A percentile compares a stretch with the other conserved stretches of the same genome.
Evolutionary conservation across 2,797 vertebrate genomes (phyloP).

Genomic region (Potorous gilbertii): DNA sequence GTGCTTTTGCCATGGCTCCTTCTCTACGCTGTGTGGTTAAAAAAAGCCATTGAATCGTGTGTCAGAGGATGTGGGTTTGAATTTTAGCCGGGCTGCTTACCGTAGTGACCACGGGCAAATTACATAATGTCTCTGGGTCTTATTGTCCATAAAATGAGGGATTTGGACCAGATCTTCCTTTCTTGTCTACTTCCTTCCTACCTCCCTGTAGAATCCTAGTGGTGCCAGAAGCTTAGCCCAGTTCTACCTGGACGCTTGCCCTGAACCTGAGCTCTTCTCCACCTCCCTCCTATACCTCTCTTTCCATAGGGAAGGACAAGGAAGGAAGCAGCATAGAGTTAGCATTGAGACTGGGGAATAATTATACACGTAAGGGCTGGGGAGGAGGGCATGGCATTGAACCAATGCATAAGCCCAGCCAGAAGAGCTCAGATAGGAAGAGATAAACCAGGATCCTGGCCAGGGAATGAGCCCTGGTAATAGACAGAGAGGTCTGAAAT

Average conservation of each 20-base stretch:
- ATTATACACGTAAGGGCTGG: neutral
- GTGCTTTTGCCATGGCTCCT: neutral
- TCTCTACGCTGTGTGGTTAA: neutral
- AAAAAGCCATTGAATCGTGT: neutral
- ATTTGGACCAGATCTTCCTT: neutral
- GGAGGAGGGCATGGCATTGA: neutral
- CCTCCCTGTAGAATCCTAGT: neutral
- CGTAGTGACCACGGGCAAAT: neutral
- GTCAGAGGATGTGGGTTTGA: neutral
- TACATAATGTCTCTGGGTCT: neutral
- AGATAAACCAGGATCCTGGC: neutral
- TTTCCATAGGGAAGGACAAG: neutral
- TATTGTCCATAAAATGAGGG: neutral
- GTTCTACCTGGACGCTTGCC: neutral
- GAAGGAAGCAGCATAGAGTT: neutral
- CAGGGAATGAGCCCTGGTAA: neutral
- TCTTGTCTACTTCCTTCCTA: neutral
- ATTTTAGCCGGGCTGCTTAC: neutral
- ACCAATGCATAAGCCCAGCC: neutral
- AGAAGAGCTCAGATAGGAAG: neutral
- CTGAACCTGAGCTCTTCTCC: neutral
- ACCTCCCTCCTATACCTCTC: neutral
- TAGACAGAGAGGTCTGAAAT: neutral
- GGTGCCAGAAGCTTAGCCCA: neutral
- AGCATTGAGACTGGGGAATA: neutral